Evolutionary conservation across 2,888 invertebrate species (phyloP).

Genomic region (Nemurella pictetii): DNA sequence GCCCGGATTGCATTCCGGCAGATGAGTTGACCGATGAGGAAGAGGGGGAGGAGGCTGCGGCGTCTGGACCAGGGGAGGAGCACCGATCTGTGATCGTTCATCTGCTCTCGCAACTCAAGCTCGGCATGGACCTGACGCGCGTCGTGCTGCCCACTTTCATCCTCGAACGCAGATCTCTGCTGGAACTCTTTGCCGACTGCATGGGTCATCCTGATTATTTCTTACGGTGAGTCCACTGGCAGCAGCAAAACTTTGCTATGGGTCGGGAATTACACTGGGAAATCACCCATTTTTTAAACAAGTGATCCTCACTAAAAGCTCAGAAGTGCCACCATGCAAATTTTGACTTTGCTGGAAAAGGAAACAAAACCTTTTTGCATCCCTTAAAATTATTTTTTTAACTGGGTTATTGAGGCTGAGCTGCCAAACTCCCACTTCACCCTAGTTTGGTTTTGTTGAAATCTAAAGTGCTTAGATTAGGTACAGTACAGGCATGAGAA

Average conservation of each 20-base stretch:
- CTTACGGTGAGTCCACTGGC: conserved; percentile 50
- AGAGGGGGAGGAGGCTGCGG: conserved; percentile 36
- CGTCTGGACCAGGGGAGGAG: conserved; percentile 44
- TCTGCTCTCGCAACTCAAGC: conserved; percentile 55
- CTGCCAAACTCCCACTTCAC: too few relatives aligned
- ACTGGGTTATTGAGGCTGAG: too few relatives aligned
- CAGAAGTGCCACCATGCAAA: too few relatives aligned
- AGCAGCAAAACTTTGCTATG: too few relatives aligned
- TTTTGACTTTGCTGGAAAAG: too few relatives aligned
- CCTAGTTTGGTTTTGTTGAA: too few relatives aligned
- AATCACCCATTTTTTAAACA: not conserved
- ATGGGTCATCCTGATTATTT: conserved; percentile 55
- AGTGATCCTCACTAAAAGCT: too few relatives aligned
- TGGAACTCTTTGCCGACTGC: conserved; percentile 57
- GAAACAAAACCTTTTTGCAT: too few relatives aligned
- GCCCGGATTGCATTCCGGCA: conserved; percentile 34
- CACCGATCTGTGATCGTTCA: conserved; percentile 53
- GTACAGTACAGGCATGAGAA: too few relatives aligned
- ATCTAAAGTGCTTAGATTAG: too few relatives aligned
- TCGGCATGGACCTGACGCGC: conserved; percentile 58
- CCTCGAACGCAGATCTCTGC: conserved; percentile 54
- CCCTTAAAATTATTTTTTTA: too few relatives aligned
- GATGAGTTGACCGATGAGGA: conserved; percentile 46
- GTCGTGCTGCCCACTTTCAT: conserved; percentile 56
- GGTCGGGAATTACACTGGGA: not conserved